These are phyloP conservation scores for Callipepla californica DNA, from an alignment of 2,113 vertebrate genomes.

Conservation along the genomic window DNA sequence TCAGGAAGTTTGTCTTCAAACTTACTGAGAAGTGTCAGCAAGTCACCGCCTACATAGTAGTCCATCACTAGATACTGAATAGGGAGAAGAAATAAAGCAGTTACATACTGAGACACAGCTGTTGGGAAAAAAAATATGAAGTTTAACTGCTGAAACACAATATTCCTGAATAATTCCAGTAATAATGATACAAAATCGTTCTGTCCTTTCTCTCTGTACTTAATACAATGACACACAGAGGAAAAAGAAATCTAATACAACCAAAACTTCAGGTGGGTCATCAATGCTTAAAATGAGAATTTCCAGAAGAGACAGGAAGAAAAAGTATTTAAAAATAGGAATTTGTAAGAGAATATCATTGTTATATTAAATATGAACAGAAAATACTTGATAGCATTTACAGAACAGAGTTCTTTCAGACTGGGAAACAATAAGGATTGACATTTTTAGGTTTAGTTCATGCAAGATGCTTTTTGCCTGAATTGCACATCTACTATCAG, in stretches of 20 bases:
- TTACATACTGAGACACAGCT: background rate
- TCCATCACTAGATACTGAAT: conserved; percentile 97
- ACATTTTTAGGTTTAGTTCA: background rate
- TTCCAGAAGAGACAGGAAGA: background rate
- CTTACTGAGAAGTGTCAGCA: conserved; percentile 97
- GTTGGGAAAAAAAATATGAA: background rate
- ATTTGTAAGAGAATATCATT: background rate
- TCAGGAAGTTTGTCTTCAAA: conserved; percentile 97
- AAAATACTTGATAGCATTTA: background rate
- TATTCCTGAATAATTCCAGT: background rate
- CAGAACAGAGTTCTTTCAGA: background rate
- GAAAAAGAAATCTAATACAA: fast-evolving
- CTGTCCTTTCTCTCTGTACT: background rate
- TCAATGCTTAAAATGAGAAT: background rate
- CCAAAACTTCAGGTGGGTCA: background rate
- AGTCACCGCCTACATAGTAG: conserved; percentile 97
- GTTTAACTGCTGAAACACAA: background rate
- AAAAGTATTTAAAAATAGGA: background rate
- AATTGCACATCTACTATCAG: background rate
- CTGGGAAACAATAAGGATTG: background rate
- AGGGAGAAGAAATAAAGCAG: background rate
- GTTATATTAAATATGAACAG: background rate
- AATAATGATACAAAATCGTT: background rate
- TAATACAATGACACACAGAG: background rate
- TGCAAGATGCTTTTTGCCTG: background rate